A percentile compares a stretch with the other conserved stretches of the same genome.
Evolutionary conservation across 2,113 vertebrate genomes (phyloP).

Genomic region (Notothenia coriiceps): DNA sequence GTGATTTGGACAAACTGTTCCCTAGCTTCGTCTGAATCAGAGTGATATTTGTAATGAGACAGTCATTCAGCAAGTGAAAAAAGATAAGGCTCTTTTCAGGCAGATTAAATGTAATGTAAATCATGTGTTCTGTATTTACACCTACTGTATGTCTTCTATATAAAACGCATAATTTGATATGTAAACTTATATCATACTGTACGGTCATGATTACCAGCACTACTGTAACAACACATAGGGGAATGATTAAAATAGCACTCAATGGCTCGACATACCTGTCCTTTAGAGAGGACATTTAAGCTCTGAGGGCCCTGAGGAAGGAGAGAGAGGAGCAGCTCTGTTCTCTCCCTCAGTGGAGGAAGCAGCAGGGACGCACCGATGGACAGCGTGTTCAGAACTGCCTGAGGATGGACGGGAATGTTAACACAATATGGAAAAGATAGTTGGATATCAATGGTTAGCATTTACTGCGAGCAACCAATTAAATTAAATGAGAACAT

Average conservation of each 20-base stretch:
- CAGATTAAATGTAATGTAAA: neutral
- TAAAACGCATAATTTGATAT: neutral
- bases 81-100: too few relatives aligned
- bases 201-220: neutral
- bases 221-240: neutral
- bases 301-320: conserved; percentile 97
- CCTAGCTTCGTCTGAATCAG: neutral
- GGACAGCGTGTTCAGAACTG: conserved; percentile 95
- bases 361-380: conserved; percentile 96
- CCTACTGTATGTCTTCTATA: neutral
- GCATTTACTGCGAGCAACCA: neutral
- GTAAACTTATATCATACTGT: neutral
- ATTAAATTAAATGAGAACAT: neutral
- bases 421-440: conserved; percentile 13
- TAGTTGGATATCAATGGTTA: neutral
- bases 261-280: conserved; percentile 87
- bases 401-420: conserved; percentile 79
- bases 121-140: neutral
- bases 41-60: neutral
- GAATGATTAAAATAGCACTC: neutral
- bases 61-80: neutral
- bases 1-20: conserved; percentile 12
- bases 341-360: conserved; percentile 95
- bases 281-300: conserved; percentile 97
- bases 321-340: conserved; percentile 96